These are phyloP conservation scores for Hypomecis punctinalis DNA, from an alignment of 2,888 invertebrate species.

Conservation along the genomic window DNA sequence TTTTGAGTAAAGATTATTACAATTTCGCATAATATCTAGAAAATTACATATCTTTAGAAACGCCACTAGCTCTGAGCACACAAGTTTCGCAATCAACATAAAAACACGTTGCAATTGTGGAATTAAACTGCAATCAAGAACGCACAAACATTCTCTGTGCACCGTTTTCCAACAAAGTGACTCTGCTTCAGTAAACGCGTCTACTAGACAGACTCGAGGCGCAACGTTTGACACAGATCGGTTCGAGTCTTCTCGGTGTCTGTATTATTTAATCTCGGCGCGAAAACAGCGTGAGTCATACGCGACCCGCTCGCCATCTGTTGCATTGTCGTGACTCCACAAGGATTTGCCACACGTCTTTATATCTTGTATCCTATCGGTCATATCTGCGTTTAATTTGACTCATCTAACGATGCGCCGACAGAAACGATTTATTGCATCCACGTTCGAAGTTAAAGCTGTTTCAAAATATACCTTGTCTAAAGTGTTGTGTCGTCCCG, in stretches of 20 bases:
- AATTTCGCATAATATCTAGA: not conserved
- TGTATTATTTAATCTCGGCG: conserved; percentile 44
- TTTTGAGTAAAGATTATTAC: not conserved
- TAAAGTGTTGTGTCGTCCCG: conserved; percentile 41
- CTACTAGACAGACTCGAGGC: conserved; percentile 26
- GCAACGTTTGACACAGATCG: conserved; percentile 44
- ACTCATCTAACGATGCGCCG: conserved; percentile 27
- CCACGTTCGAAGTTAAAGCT: conserved; percentile 5
- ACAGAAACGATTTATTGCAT: conserved; percentile 20
- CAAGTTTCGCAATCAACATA: conserved; percentile 25
- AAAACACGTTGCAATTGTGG: conserved; percentile 37
- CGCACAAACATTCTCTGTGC: conserved; percentile 22
- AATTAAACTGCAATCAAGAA: conserved; percentile 46
- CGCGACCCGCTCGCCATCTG: conserved; percentile 66
- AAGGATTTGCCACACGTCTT: conserved; percentile 45
- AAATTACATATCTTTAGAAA: conserved; percentile 15
- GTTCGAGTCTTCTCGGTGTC: conserved; percentile 30
- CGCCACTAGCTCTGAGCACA: conserved; percentile 10
- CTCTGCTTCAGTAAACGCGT: conserved; percentile 23
- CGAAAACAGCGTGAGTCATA: conserved; percentile 62
- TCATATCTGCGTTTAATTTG: conserved; percentile 26
- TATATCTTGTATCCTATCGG: conserved; percentile 26
- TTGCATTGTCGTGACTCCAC: conserved; percentile 59
- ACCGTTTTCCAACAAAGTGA: conserved; percentile 30
- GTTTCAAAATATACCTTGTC: conserved; percentile 16